phyloP scores from a whole-genome alignment of 2,113 vertebrate genomes.

The Anser cygnoides region DNA sequence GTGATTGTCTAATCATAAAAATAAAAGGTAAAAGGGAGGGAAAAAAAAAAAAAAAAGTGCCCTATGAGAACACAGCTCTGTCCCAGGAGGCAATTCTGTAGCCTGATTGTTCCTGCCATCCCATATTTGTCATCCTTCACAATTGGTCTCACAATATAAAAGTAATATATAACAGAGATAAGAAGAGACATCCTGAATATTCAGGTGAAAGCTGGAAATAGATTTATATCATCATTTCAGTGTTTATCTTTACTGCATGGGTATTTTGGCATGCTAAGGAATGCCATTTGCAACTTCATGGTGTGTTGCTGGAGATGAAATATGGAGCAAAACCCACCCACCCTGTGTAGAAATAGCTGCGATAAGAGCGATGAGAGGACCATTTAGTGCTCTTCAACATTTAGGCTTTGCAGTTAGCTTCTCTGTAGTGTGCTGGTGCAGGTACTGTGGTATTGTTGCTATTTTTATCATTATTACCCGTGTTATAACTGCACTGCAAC shows the following conservation, averaged over 20 bases:
- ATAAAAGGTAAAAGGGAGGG: too few species aligned
- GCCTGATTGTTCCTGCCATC: background rate
- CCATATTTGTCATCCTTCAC: background rate
- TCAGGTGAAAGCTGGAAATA: background rate
- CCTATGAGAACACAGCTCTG: background rate
- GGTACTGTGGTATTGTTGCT: background rate
- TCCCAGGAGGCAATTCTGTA: background rate
- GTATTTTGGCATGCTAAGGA: background rate
- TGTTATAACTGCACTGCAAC: background rate
- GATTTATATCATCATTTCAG: background rate
- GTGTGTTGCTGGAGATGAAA: background rate
- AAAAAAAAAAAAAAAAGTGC: too few species aligned
- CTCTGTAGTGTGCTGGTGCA: background rate
- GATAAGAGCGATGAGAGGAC: background rate
- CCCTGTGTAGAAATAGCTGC: fast-evolving
- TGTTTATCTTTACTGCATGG: background rate
- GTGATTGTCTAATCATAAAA: too few species aligned
- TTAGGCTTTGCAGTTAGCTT: background rate
- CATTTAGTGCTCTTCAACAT: background rate
- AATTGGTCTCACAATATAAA: background rate
- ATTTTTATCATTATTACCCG: background rate
- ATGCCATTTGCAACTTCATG: background rate
- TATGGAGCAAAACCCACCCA: background rate
- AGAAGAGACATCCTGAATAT: background rate
- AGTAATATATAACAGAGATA: background rate